Evolutionary conservation across 2,888 invertebrate genomes (phyloP).

Genomic region (Diarsia mendica): DNA sequence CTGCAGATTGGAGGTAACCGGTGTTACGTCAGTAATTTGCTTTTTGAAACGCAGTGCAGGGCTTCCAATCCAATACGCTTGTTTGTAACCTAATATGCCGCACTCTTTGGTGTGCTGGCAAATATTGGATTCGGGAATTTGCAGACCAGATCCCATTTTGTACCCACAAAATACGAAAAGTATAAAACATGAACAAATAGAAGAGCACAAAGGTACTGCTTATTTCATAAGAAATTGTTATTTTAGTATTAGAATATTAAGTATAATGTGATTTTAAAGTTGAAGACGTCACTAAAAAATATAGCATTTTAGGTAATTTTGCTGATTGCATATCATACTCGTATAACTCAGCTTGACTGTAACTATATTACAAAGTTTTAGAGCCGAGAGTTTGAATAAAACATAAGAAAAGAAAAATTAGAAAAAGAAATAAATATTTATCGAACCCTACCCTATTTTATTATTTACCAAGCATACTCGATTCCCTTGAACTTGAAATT

Average conservation of each 20-base stretch:
- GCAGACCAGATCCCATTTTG: too few relatives aligned
- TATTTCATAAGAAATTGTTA: too few relatives aligned
- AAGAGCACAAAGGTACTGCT: too few relatives aligned
- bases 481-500: conserved; percentile 14
- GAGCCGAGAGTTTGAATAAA: background rate
- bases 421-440: too few relatives aligned
- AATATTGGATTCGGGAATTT: background rate
- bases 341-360: background rate
- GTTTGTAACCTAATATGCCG: conserved; percentile 13
- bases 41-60: conserved; percentile 17
- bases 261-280: too few relatives aligned
- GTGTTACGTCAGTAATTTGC: conserved; percentile 15
- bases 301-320: too few relatives aligned
- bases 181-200: too few relatives aligned
- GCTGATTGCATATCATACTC: background rate
- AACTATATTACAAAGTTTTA: background rate
- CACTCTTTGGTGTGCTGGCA: conserved; percentile 4
- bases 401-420: conserved; percentile 2
- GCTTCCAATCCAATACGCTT: background rate
- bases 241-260: background rate
- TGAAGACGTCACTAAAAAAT: background rate
- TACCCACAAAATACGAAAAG: too few relatives aligned
- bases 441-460: background rate
- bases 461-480: conserved; percentile 6
- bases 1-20: background rate